These are phyloP conservation scores for Patiria pectinifera DNA, from an alignment of 53 echinoderm and acorn worm species.

Conservation along the genomic window DNA sequence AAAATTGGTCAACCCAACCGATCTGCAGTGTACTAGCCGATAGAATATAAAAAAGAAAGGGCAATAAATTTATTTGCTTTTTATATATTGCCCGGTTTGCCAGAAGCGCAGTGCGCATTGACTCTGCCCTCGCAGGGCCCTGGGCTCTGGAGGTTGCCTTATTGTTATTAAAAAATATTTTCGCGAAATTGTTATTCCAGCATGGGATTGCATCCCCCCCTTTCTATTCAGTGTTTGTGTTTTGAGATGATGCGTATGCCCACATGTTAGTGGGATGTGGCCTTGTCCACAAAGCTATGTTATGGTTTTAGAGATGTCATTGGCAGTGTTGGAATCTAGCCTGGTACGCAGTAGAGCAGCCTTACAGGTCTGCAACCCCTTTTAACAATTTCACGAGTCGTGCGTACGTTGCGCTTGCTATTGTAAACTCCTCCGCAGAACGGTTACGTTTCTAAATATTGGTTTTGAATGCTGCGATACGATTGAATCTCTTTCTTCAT, in stretches of 20 bases:
- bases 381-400: too few species aligned
- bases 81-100: neutral
- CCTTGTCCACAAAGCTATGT: too few species aligned
- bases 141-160: neutral
- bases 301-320: too few species aligned
- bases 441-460: too few species aligned
- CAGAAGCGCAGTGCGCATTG: neutral
- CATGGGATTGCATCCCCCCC: neutral
- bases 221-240: neutral
- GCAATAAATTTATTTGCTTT: neutral
- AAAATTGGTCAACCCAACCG: neutral
- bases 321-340: too few species aligned
- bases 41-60: neutral
- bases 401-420: too few species aligned
- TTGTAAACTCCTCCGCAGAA: too few species aligned
- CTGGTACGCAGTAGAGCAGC: too few species aligned
- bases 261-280: neutral
- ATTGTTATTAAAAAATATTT: slow-evolving; percentile 29
- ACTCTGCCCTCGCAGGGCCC: neutral
- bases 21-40: neutral
- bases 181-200: neutral
- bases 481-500: too few species aligned
- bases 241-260: neutral
- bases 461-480: too few species aligned
- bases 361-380: too few species aligned